phyloP scores from a whole-genome alignment of 1,140 invertebrate species.

The Drosophila watanabei region DNA sequence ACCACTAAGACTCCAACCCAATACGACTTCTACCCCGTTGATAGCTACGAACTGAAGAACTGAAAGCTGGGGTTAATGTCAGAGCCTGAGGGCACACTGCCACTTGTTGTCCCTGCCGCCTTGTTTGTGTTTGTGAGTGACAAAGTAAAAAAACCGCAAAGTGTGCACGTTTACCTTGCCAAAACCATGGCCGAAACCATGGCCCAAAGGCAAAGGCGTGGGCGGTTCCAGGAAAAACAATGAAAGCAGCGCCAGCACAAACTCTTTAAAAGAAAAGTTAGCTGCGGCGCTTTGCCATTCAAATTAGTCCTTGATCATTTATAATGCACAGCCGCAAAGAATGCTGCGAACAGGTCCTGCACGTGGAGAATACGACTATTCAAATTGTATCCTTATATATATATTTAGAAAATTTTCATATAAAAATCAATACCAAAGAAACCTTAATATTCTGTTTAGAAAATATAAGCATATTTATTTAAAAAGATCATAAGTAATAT shows the following conservation, averaged over 20 bases:
- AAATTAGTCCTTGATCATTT: conserved; percentile 50
- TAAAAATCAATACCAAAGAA: not conserved
- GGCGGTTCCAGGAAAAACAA: conserved; percentile 22
- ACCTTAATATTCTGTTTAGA: fast-evolving
- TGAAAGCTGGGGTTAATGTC: not conserved
- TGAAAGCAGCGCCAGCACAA: conserved; percentile 13
- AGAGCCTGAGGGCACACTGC: conserved; percentile 1
- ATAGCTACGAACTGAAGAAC: not conserved
- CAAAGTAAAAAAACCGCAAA: conserved; percentile 46
- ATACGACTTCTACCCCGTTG: not conserved
- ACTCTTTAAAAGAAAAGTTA: conserved; percentile 55
- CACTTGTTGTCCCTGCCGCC: conserved; percentile 36
- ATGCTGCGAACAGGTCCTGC: conserved; percentile 16
- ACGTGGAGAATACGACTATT: not conserved
- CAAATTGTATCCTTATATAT: not conserved
- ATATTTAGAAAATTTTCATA: not conserved
- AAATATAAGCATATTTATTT: not conserved
- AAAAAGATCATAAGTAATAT: not conserved
- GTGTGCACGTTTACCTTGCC: conserved; percentile 21
- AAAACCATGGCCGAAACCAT: conserved; percentile 27
- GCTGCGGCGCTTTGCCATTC: conserved; percentile 44
- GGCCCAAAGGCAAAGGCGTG: not conserved
- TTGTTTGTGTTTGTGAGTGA: conserved; percentile 37
- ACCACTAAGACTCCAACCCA: conserved; percentile 31
- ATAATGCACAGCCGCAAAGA: conserved; percentile 42